Percentiles rank a stretch among this genome's conserved stretches.
Evolutionary conservation across 2,888 invertebrate species (phyloP).

Genomic region (Thera britannica): DNA sequence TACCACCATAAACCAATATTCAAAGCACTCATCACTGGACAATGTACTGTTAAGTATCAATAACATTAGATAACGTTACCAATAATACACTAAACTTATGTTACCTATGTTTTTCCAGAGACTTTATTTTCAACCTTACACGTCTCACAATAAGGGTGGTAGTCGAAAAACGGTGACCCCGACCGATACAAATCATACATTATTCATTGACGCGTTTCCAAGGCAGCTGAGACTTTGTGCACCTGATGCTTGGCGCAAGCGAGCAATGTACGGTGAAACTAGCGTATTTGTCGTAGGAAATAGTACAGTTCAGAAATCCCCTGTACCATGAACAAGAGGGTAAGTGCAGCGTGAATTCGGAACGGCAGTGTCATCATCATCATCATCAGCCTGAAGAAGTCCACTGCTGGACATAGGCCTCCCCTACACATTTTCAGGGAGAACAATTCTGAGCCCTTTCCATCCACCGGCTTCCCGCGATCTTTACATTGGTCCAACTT

Average conservation of each 20-base stretch:
- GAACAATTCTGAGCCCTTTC: too few relatives aligned
- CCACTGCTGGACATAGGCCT: too few relatives aligned
- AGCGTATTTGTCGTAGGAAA: conserved; percentile 5
- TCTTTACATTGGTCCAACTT: too few relatives aligned
- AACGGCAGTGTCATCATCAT: background rate
- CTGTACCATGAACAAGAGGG: background rate
- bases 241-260: conserved; percentile 52
- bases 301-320: background rate
- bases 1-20: too few relatives aligned
- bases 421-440: too few relatives aligned
- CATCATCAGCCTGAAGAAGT: too few relatives aligned
- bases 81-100: conserved; percentile 16
- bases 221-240: conserved; percentile 53
- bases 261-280: conserved; percentile 47
- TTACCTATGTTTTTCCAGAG: background rate
- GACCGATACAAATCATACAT: conserved; percentile 52
- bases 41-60: background rate
- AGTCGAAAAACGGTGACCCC: conserved; percentile 9
- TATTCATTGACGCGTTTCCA: conserved; percentile 65
- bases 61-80: conserved; percentile 1
- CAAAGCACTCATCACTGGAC: background rate
- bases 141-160: conserved; percentile 7
- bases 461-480: too few relatives aligned
- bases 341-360: too few relatives aligned
- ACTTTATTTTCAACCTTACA: conserved; percentile 11